These are phyloP conservation scores for Choreutis nemorana DNA, from an alignment of 2,888 invertebrate genomes.

Conservation along the genomic window DNA sequence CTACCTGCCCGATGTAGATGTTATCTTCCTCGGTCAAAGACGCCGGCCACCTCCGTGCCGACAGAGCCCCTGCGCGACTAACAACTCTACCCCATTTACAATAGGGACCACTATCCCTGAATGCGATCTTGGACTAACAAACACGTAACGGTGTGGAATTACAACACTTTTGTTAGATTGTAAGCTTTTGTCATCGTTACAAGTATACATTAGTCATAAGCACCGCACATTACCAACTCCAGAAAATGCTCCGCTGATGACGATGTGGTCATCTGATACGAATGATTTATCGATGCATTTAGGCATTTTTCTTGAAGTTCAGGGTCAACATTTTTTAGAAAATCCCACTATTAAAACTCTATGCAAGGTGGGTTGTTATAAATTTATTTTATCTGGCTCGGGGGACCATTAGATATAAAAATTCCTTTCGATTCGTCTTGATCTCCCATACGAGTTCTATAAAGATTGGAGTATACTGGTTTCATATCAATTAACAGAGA, in stretches of 20 bases:
- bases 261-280: conserved; percentile 4
- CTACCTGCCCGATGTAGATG: conserved; percentile 60
- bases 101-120: conserved; percentile 15
- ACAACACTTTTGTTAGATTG: conserved; percentile 58
- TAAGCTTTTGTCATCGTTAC: conserved; percentile 53
- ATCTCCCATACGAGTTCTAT: conserved; percentile 28
- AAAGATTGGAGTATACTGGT: conserved; percentile 40
- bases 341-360: no score
- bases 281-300: conserved; percentile 5
- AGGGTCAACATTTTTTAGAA: no score
- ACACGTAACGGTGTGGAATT: conserved; percentile 56
- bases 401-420: conserved; percentile 23
- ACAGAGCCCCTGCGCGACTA: conserved; percentile 12
- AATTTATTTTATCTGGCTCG: no score
- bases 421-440: conserved; percentile 24
- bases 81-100: conserved; percentile 12
- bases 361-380: no score
- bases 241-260: conserved; percentile 5
- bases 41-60: conserved; percentile 37
- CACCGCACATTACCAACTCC: conserved; percentile 18
- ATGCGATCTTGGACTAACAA: conserved; percentile 18
- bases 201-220: conserved; percentile 48
- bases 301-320: conserved; percentile 1
- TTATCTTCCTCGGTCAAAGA: conserved; percentile 57
- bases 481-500: conserved; percentile 52